phyloP scores from a whole-genome alignment of 2,888 invertebrate genomes.

The Prenolepis imparis region DNA sequence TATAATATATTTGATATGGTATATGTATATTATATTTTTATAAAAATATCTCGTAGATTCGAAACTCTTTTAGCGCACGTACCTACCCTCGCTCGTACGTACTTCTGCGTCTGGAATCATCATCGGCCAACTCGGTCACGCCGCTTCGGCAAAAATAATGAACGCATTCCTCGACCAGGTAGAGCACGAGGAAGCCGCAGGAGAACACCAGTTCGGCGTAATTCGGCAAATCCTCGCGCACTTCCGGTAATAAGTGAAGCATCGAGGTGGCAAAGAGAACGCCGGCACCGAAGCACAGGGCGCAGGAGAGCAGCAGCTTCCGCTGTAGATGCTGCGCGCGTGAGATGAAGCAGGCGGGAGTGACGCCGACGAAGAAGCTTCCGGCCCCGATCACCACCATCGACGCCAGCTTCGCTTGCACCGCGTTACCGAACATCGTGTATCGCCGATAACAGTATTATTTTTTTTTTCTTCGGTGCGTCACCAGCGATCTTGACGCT shows the following conservation, averaged over 20 bases:
- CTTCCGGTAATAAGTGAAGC: slow-evolving; percentile 94
- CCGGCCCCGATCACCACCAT: slow-evolving; percentile 90
- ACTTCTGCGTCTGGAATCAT: not conserved
- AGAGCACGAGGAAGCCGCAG: slow-evolving; percentile 91
- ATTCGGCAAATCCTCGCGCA: slow-evolving; percentile 88
- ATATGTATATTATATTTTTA: too few species aligned
- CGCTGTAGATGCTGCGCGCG: slow-evolving; percentile 85
- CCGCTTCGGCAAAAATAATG: slow-evolving; percentile 89
- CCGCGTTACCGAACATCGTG: slow-evolving; percentile 65
- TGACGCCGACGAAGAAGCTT: slow-evolving; percentile 90
- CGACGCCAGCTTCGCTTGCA: slow-evolving; percentile 89
- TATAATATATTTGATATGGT: too few species aligned
- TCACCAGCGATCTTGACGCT: not conserved
- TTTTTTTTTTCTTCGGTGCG: too few species aligned
- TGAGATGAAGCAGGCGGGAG: slow-evolving; percentile 90
- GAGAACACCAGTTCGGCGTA: slow-evolving; percentile 90
- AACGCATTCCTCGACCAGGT: slow-evolving; percentile 91
- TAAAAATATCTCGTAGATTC: not conserved
- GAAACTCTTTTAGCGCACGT: slow-evolving; percentile 38
- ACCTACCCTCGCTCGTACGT: slow-evolving; percentile 61
- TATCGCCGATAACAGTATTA: not conserved
- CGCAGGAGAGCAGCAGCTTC: slow-evolving; percentile 89
- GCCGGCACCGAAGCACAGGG: slow-evolving; percentile 94
- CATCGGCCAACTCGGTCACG: slow-evolving; percentile 9
- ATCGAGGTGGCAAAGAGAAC: slow-evolving; percentile 92